Evolutionary conservation across 1,140 invertebrate species (phyloP), one percentile per base, ranked within the genome.

Genomic region (Drosophila littoralis): DNA sequence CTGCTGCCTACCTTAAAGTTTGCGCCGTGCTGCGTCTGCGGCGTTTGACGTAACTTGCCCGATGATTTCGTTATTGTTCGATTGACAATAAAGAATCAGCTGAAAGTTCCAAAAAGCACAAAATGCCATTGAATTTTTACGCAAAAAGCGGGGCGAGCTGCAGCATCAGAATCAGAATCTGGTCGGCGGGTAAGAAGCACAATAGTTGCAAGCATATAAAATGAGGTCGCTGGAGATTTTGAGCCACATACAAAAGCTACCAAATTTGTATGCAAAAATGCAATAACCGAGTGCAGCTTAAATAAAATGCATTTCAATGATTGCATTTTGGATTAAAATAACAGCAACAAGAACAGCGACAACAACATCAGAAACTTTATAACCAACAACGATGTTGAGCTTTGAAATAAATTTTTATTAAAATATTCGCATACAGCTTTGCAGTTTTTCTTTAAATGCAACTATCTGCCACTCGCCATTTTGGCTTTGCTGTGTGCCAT

Each of bases 61-160:
- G 84, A 88, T 88, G 84, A 88, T 88, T 88, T 88, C 84, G 84
- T 88, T 88, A 88, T 88, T 88, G 84, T 88, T 89, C 84, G 84
- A 88, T 88, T 88, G 84, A 89, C 84, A 88, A 88, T 88, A 88
- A 88, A 88, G 88, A 88, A 88, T 88, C 84, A 88, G 81, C 84
- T 84, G 84, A 89, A 89, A 88, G 73, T 89, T 89, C 63, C 80
- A 86, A 85, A 85, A 86, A 84, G 82, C 78, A 81, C 78, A 86
- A 84, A 85, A 79, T 86, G 74, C 67, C 82, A 85, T 85, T 85
- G 81, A 86, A 85, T 86, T 78, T 86, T 58, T 59, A 40, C 52
- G 60, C 42, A 69, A 32, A 55, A 59, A 61, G n/a, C 69, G 32
- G 52, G 17, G 0, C 38, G 61, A 0, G 52, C 36, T 12, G 13